phyloP scores from a whole-genome alignment of 2,888 invertebrate species.

The Peribatodes rhomboidaria region DNA sequence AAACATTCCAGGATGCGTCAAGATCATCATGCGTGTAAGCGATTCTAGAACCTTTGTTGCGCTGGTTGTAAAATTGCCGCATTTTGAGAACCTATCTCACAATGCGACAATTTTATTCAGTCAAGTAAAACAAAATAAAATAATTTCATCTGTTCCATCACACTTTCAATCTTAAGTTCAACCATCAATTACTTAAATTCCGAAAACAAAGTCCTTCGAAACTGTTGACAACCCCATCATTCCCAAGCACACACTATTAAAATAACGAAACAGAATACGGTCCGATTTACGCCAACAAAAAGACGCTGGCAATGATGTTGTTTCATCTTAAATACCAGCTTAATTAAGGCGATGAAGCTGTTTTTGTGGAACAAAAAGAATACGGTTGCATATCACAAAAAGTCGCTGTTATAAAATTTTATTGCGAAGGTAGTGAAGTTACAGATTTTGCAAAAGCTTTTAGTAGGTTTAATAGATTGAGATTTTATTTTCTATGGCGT shows the following conservation, averaged over 20 bases:
- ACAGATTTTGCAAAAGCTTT: slow-evolving; percentile 8
- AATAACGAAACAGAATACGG: slow-evolving; percentile 57
- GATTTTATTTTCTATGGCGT: not conserved
- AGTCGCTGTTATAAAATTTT: slow-evolving; percentile 38
- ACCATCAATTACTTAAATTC: too few species aligned
- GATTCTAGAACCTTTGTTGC: too few species aligned
- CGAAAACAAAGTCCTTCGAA: too few species aligned
- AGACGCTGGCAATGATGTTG: slow-evolving; percentile 48
- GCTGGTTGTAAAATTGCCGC: too few species aligned
- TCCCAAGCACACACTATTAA: slow-evolving; percentile 52
- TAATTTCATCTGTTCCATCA: too few species aligned
- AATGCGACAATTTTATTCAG: too few species aligned
- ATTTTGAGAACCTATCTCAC: too few species aligned
- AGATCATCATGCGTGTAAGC: too few species aligned
- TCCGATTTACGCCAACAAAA: slow-evolving; percentile 46
- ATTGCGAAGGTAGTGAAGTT: slow-evolving; percentile 23
- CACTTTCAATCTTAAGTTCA: too few species aligned
- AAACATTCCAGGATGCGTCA: too few species aligned
- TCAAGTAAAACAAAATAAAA: too few species aligned
- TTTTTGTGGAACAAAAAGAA: slow-evolving; percentile 48
- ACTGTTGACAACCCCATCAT: slow-evolving; percentile 50
- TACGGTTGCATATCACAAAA: slow-evolving; percentile 18
- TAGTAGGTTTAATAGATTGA: not conserved
- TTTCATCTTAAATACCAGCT: slow-evolving; percentile 50
- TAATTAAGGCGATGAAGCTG: slow-evolving; percentile 55